Base-by-base conservation (phyloP, 2,888 invertebrate species). In the Drymonia ruficornis region DNA sequence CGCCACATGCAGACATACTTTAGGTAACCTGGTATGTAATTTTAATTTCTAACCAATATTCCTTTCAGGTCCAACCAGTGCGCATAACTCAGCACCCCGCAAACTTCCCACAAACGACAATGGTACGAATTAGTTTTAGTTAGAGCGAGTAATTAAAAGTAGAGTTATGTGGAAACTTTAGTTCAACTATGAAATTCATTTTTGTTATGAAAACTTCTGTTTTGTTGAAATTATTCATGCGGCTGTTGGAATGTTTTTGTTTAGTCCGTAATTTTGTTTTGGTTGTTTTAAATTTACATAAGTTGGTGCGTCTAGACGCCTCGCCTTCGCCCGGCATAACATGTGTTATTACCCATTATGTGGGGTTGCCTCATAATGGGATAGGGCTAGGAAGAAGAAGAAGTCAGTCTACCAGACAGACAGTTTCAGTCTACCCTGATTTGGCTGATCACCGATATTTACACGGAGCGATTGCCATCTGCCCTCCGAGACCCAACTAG, bases 91-190 rank as follows among this genome's bases (percentile, higher is more conserved):
- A 16, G 56, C 55, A 64, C 56, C 52, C 42, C 34, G 29, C 49
- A 65, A 62, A 50, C 62, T 62, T 15, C 16, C 23, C 50, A 45
- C 42, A 55, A 61, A 57, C 59, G 56, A 64, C 63, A 60, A 60
- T 58, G 51, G 56, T 48, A 56, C 54, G 57, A 58, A 63, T 59
- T 57, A 57, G 61, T 56, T 63, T 62, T 62, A 59, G 49, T 51
- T 60, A 59, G 52, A 13, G 52, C 29, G 16, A 34, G 45, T 53
- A 53, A 67, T 65, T 70, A 64, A 65, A 70, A 70, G 56, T 55
- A 48, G 60, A 70, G 63, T 69, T 64, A 63, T 61, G 61, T 15
- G 16, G 18, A 15, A 46, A 46, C 28, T 29, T 44, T 13, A 2
- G 23, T 46, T 46, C 11, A 43, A 28, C 46, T 29, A 29, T 15